A percentile compares a stretch with the other conserved stretches of the same genome.
Evolutionary conservation across 1,140 invertebrate species (phyloP).

Genomic region (Fopius arisanus): DNA sequence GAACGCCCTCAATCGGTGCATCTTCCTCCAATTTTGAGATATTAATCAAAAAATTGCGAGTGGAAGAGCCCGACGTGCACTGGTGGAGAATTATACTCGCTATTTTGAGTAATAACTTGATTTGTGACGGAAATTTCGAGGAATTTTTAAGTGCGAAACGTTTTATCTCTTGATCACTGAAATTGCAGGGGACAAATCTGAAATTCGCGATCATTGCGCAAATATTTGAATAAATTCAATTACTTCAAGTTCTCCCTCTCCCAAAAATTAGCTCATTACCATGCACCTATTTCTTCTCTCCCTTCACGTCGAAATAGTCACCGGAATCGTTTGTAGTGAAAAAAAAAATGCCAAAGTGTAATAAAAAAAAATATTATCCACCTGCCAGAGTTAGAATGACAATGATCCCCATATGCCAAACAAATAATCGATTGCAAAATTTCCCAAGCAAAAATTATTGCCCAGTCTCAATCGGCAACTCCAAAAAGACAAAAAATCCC

Average conservation of each 20-base stretch:
- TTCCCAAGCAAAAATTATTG: conserved; percentile 29
- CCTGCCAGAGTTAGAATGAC: background rate
- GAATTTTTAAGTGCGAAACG: too few species aligned
- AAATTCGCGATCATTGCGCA: background rate
- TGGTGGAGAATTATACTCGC: too few species aligned
- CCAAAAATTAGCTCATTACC: background rate
- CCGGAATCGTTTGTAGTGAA: too few species aligned
- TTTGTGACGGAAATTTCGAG: too few species aligned
- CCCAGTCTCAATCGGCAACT: conserved; percentile 44
- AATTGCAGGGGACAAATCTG: background rate
- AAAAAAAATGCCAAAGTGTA: too few species aligned
- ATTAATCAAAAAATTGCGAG: too few species aligned
- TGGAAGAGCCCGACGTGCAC: too few species aligned
- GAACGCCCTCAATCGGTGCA: too few species aligned
- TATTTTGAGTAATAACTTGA: too few species aligned
- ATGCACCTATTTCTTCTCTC: background rate
- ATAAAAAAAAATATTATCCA: background rate
- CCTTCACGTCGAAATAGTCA: background rate
- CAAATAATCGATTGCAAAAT: background rate
- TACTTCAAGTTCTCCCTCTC: background rate
- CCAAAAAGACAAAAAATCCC: conserved; percentile 16
- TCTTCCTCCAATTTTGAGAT: too few species aligned
- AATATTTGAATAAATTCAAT: background rate
- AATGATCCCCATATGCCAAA: background rate
- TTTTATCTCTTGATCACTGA: too few species aligned